Percentiles rank a stretch among this genome's conserved stretches.
These are phyloP conservation scores for Mastacembelus armatus DNA, from an alignment of 2,797 vertebrate species.

Conservation along the genomic window DNA sequence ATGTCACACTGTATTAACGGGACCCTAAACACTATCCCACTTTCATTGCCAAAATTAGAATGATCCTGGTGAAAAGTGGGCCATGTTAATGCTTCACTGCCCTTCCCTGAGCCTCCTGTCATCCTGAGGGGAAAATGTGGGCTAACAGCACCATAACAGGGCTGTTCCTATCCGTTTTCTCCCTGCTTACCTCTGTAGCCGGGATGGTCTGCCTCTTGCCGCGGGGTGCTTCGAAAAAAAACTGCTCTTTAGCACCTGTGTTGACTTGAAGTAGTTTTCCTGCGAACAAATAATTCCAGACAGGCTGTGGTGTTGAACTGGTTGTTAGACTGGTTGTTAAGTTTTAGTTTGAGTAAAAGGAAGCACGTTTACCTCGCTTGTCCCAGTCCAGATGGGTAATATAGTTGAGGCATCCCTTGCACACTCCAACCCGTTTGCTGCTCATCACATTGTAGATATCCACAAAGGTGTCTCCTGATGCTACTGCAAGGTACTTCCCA, in stretches of 20 bases:
- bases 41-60: constrained; percentile 75
- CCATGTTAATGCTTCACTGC: constrained; percentile 77
- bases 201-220: constrained; percentile 95
- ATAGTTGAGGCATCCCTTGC: constrained; percentile 94
- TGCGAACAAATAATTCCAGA: constrained; percentile 75
- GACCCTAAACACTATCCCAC: constrained; percentile 62
- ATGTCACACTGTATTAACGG: constrained; percentile 57
- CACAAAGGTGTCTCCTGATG: constrained; percentile 95
- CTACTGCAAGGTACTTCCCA: constrained; percentile 97
- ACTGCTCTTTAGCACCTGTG: constrained; percentile 96
- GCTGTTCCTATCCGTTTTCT: constrained; percentile 22
- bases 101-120: constrained; percentile 63
- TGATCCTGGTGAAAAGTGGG: constrained; percentile 77
- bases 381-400: constrained; percentile 99
- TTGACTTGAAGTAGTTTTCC: constrained; percentile 98
- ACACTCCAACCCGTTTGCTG: constrained; percentile 96
- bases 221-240: constrained; percentile 98
- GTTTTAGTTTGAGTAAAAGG: background rate
- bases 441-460: constrained; percentile 99
- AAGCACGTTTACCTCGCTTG: constrained; percentile 85
- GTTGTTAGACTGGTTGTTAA: constrained; percentile 8
- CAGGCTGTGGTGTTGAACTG: constrained; percentile 11
- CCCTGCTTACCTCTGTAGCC: constrained; percentile 88
- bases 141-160: constrained; percentile 43
- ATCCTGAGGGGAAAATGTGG: constrained; percentile 60